Percentiles rank a stretch among this genome's conserved stretches.
Conservation (phyloP, 2,797 vertebrate genomes). For the Sebastes vulpes region DNA sequence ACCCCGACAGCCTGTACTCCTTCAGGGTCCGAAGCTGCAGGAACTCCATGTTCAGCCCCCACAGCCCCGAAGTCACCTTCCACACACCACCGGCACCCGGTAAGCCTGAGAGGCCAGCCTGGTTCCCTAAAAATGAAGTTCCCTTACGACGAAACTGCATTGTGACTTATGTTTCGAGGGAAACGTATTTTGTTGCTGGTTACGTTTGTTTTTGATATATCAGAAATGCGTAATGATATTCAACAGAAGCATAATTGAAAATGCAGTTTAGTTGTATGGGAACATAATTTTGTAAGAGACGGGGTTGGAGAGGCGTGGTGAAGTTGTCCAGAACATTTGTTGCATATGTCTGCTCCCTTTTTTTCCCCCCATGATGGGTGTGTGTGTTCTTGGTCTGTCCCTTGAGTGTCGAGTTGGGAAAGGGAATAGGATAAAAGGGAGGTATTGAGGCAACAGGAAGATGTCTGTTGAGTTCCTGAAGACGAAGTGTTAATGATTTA, state of each 20-base stretch:
- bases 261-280: neutral
- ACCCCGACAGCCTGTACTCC: slow-evolving; percentile 86
- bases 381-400: neutral
- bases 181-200: too few relatives aligned
- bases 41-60: slow-evolving; percentile 90
- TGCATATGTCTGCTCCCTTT: neutral
- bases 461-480: neutral
- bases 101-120: slow-evolving; percentile 51
- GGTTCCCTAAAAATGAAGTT: too few relatives aligned
- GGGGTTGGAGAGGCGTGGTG: too few relatives aligned
- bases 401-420: neutral
- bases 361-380: neutral
- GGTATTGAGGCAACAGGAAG: neutral
- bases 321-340: neutral
- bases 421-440: neutral
- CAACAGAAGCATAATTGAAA: neutral
- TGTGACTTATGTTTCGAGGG: too few relatives aligned
- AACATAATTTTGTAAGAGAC: neutral
- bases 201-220: too few relatives aligned
- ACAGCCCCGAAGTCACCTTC: slow-evolving; percentile 91
- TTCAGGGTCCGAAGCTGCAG: slow-evolving; percentile 93
- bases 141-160: too few relatives aligned
- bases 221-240: too few relatives aligned
- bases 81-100: slow-evolving; percentile 93
- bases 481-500: neutral